These are phyloP conservation scores for Lathamus discolor DNA, from an alignment of 2,113 vertebrate genomes.

Conservation along the genomic window DNA sequence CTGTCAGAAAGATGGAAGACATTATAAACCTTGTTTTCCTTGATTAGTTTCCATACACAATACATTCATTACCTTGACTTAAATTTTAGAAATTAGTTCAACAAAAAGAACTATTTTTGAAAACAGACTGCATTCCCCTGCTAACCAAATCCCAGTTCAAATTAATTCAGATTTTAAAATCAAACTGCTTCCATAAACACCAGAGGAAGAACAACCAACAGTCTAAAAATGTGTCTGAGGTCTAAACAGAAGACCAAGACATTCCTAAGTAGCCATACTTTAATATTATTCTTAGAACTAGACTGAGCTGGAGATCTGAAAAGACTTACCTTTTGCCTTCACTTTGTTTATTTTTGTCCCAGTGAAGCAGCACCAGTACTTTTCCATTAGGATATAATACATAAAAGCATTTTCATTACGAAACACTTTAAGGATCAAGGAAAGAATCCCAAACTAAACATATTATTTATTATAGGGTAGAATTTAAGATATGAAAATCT, in stretches of 20 bases:
- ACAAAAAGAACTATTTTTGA: background rate
- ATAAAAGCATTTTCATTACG: background rate
- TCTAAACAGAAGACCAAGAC: slow-evolving; percentile 36
- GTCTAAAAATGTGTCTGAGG: slow-evolving; percentile 35
- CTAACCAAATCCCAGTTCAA: background rate
- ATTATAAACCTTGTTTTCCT: background rate
- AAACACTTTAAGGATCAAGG: background rate
- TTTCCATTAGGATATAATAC: background rate
- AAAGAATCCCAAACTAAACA: background rate
- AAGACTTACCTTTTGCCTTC: slow-evolving; percentile 7
- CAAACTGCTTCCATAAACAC: slow-evolving; percentile 35
- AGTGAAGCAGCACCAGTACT: background rate
- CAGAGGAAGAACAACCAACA: slow-evolving; percentile 25
- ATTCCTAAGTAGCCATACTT: slow-evolving; percentile 32
- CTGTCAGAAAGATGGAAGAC: slow-evolving; percentile 73
- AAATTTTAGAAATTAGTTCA: background rate
- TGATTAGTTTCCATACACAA: background rate
- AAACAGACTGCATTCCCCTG: background rate
- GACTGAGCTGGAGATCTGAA: background rate
- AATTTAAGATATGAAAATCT: background rate
- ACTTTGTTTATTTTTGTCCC: background rate
- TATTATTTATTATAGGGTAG: background rate
- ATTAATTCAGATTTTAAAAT: slow-evolving; percentile 4
- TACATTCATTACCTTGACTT: background rate
- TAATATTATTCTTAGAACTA: slow-evolving; percentile 32